Conservation (phyloP, 2,888 invertebrate genomes). For the Camponotus fellah region DNA sequence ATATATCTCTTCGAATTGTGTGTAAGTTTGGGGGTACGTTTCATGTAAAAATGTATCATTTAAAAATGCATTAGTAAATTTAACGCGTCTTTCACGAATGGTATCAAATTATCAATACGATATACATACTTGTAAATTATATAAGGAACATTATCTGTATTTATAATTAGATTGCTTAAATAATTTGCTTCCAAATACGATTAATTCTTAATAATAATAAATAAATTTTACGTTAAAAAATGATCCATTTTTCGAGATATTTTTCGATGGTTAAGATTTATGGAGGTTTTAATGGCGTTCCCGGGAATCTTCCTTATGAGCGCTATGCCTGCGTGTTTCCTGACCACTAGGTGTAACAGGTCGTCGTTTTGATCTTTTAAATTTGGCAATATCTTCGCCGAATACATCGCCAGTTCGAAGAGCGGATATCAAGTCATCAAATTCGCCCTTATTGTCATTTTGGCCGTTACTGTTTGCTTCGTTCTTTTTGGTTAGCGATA, state of each 20-base stretch:
- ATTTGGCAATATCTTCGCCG: constrained; percentile 98
- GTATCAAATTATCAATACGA: neutral
- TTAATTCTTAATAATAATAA: constrained; percentile 21
- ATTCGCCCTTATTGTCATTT: constrained; percentile 92
- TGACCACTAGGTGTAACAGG: constrained; percentile 87
- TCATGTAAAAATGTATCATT: neutral
- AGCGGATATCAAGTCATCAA: constrained; percentile 98
- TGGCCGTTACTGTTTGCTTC: constrained; percentile 88
- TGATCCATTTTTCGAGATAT: neutral
- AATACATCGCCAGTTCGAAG: constrained; percentile 97
- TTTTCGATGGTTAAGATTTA: neutral
- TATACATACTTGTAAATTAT: neutral
- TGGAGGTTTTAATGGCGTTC: constrained; percentile 86
- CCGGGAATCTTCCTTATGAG: constrained; percentile 90
- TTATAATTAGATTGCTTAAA: constrained; percentile 7
- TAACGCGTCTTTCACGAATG: neutral
- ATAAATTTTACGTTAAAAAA: neutral
- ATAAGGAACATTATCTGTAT: constrained; percentile 13
- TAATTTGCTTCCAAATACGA: neutral
- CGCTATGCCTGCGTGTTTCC: constrained; percentile 89
- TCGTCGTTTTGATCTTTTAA: constrained; percentile 92
- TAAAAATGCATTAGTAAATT: neutral
- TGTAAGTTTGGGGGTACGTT: neutral
- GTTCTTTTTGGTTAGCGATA: constrained; percentile 90
- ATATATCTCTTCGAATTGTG: neutral